phyloP scores from a whole-genome alignment of 1,140 invertebrate genomes.

The Dinoponera quadriceps region DNA sequence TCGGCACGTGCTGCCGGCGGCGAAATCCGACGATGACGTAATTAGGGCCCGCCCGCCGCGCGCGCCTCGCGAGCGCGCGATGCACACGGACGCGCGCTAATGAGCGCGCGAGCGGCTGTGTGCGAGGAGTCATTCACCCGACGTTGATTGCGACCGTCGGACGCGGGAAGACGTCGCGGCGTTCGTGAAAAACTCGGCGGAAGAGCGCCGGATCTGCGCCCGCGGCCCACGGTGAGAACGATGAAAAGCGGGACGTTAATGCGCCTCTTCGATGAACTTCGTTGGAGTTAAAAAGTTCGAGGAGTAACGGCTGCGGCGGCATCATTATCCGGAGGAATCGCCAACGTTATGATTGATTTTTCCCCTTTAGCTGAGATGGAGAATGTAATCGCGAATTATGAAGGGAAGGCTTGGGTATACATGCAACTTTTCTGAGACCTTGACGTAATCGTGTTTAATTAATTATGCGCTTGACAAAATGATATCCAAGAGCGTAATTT shows the following conservation, averaged over 20 bases:
- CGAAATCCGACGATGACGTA: conserved; percentile 61
- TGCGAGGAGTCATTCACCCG: conserved; percentile 77
- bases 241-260: background rate
- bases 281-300: background rate
- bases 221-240: background rate
- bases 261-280: background rate
- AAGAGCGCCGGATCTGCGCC: background rate
- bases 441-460: background rate
- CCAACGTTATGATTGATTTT: background rate
- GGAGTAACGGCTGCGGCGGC: background rate
- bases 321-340: background rate
- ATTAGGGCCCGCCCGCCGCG: conserved; percentile 38
- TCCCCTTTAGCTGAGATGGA: too few relatives aligned
- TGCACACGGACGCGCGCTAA: conserved; percentile 37
- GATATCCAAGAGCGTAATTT: background rate
- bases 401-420: background rate
- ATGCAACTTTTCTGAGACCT: background rate
- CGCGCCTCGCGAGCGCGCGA: background rate
- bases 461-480: background rate
- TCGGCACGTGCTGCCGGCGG: conserved; percentile 57
- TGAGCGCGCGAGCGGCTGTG: conserved; percentile 20
- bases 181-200: background rate
- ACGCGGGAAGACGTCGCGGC: background rate
- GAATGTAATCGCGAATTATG: too few relatives aligned
- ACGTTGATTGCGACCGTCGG: conserved; percentile 28